Evolutionary conservation across 2,797 vertebrate species (phyloP).

Genomic region (Takifugu ocellatus): DNA sequence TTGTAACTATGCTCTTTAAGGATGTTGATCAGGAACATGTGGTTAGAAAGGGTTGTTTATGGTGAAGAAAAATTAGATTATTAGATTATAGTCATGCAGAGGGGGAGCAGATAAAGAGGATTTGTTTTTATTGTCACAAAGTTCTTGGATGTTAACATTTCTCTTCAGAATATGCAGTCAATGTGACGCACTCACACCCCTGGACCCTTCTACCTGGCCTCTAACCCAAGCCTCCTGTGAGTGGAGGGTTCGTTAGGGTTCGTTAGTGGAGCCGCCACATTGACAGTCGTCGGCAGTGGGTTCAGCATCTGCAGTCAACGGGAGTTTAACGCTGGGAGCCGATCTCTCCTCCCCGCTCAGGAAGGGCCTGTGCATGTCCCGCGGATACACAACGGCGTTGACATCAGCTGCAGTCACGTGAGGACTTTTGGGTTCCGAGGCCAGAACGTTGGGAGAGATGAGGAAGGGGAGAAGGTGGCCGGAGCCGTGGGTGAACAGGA

Average conservation of each 20-base stretch:
- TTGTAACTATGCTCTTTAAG: no score
- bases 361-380: conserved; percentile 3
- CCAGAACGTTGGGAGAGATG: conserved; percentile 9
- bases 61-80: no score
- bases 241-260: conserved; percentile 25
- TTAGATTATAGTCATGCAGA: no score
- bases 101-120: no score
- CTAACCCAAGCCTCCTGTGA: conserved; percentile 43
- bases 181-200: conserved; percentile 24
- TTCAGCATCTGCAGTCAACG: conserved; percentile 5
- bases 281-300: not conserved
- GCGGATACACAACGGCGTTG: conserved; percentile 5
- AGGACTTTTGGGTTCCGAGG: conserved; percentile 17
- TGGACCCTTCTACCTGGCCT: conserved; percentile 25
- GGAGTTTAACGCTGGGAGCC: not conserved
- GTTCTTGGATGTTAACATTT: not conserved
- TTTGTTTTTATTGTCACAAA: not conserved
- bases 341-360: not conserved
- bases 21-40: no score
- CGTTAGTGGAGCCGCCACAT: no score
- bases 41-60: no score
- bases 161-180: conserved; percentile 11
- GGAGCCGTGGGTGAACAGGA: conserved; percentile 25
- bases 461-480: conserved; percentile 1
- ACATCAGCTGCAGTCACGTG: not conserved